Conservation (phyloP, 2,888 invertebrate species). For the Phalera bucephala region DNA sequence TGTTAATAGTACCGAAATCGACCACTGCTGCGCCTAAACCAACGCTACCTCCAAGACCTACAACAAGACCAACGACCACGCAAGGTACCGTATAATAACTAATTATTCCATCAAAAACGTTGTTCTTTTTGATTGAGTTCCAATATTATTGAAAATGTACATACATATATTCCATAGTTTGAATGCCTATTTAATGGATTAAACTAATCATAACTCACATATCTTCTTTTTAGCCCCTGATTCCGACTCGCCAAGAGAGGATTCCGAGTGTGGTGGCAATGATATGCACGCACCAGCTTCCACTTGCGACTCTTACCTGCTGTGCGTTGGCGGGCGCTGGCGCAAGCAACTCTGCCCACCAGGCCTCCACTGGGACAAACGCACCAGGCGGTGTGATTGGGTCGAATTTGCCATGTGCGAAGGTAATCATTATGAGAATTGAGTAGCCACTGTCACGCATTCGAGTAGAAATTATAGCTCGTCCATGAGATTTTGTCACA, state of each 20-base stretch:
- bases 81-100: no score
- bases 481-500: no score
- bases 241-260: constrained; percentile 42
- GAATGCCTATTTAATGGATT: no score
- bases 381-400: constrained; percentile 90
- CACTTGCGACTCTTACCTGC: constrained; percentile 89
- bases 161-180: no score
- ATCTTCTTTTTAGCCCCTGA: no score
- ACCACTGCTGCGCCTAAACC: constrained; percentile 54
- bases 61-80: constrained; percentile 7
- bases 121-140: no score
- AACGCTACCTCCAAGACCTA: constrained; percentile 41
- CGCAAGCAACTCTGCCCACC: constrained; percentile 89
- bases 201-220: no score
- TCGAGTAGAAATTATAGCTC: no score
- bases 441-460: no score
- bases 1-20: constrained; percentile 35
- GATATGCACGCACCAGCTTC: constrained; percentile 80
- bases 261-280: constrained; percentile 42
- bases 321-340: constrained; percentile 88
- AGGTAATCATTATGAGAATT: constrained; percentile 37
- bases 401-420: constrained; percentile 88
- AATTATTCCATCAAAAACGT: no score
- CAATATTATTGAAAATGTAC: no score
- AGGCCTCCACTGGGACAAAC: constrained; percentile 91